Evolutionary conservation across 2,113 vertebrate genomes (phyloP).

Genomic region (Megaleporinus macrocephalus): DNA sequence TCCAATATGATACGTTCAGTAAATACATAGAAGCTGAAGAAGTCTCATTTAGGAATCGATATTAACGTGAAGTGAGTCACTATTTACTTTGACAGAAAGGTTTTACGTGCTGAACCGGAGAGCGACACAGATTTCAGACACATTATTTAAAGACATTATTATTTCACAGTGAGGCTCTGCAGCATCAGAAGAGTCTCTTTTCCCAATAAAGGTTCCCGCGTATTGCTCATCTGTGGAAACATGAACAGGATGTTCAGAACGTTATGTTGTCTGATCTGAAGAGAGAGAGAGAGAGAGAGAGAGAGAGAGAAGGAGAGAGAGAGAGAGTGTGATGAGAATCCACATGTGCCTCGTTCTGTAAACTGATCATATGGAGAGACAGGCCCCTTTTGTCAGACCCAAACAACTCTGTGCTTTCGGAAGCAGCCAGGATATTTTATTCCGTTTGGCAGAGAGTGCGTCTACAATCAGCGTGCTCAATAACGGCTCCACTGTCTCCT

Average conservation of each 20-base stretch:
- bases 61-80: no score
- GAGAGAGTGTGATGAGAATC: constrained; percentile 26
- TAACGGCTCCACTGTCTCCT: constrained; percentile 30
- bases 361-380: constrained; percentile 32
- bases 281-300: constrained; percentile 7
- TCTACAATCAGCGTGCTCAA: constrained; percentile 2
- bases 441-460: constrained; percentile 20
- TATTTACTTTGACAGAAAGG: no score
- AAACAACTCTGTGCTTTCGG: constrained; percentile 29
- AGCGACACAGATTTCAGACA: no score
- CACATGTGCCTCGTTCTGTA: constrained; percentile 34
- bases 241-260: background rate
- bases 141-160: no score
- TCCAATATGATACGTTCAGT: no score
- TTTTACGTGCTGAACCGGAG: no score
- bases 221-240: constrained; percentile 13
- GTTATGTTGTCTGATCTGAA: constrained; percentile 32
- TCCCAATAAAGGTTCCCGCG: constrained; percentile 34
- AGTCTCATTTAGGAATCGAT: no score
- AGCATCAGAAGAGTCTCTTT: background rate
- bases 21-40: no score
- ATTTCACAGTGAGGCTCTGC: constrained; percentile 7
- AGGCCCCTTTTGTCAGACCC: constrained; percentile 28
- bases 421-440: constrained; percentile 26
- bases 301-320: no score